Percentiles rank a stretch among this genome's conserved stretches.
phyloP scores from a whole-genome alignment of 2,797 vertebrate genomes.

The Cirrhinus molitorella region DNA sequence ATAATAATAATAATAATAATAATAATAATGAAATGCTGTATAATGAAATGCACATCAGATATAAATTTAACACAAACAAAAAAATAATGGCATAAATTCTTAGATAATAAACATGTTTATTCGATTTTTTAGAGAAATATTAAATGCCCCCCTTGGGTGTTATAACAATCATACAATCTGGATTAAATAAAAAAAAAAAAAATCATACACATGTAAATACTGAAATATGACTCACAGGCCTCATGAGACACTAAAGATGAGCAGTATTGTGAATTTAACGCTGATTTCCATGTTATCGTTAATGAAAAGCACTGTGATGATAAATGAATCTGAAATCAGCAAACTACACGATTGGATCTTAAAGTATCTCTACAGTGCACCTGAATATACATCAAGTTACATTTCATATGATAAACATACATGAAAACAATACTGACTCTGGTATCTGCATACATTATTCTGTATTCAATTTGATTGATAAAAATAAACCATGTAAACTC shows the following conservation, averaged over 20 bases:
- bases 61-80: background rate
- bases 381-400: slow-evolving; percentile 48
- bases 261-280: background rate
- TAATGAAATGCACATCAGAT: background rate
- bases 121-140: slow-evolving; percentile 32
- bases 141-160: slow-evolving; percentile 1
- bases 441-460: slow-evolving; percentile 31
- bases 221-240: background rate
- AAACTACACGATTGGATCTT: slow-evolving; percentile 5
- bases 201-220: background rate
- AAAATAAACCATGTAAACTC: slow-evolving; percentile 32
- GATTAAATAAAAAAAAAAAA: background rate
- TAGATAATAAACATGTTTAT: slow-evolving; percentile 19
- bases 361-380: background rate
- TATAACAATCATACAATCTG: slow-evolving; percentile 1
- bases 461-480: slow-evolving; percentile 41
- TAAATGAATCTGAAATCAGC: slow-evolving; percentile 11
- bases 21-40: background rate
- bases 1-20: background rate
- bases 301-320: slow-evolving; percentile 5
- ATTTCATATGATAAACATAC: slow-evolving; percentile 27
- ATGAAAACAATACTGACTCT: slow-evolving; percentile 61
- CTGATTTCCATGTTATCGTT: background rate
- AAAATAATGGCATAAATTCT: background rate
- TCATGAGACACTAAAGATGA: background rate